Base-by-base conservation (phyloP, 2,113 vertebrate genomes). In the Indicator indicator region DNA sequence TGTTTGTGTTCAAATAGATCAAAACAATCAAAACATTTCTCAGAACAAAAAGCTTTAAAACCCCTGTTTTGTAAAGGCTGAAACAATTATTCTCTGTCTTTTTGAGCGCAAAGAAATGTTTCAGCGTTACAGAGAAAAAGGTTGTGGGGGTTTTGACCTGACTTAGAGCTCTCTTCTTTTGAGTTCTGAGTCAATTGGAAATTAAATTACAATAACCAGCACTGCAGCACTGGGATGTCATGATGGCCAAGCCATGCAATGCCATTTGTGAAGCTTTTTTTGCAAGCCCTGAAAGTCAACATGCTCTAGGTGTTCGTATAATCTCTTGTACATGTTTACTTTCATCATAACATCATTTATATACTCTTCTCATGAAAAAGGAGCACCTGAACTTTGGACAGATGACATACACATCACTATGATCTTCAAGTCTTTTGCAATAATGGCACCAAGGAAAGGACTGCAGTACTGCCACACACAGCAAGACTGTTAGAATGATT, bases 11-110 rank as follows among this genome's bases (percentile, higher is more conserved):
- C 83, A 94, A 93, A 78, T 70, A 90, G 71, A 93, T 95, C 76
- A 90, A 92, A 94, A 86, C 76, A 94, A 89, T 82, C 63, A 89
- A 90, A 86, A 93, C 16, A 78, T 86, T 93, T 90, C 44, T 82
- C 63, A 76, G 85, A 95, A 93, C 50, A 86, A 89, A 88, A 85
- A 89, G 54, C 78, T 81, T 84, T 62, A 14, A 73, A 90, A 92
- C 67, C n/a, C 14, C 68, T 78, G 5, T 48, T 73, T 85, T 55
- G 50, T 55, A 82, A 96, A 82, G 40, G 70, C 36, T 87, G 59
- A 70, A 91, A 63, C 30, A 24, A 55, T 86, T 69, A 23, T 83
- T 30, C n/a, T 71, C 27, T 82, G 6, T 44, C 33, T 93, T 77
- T 78, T 86, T 58, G 21, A 65, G 32, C 32, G 17, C n/a, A 93